Conservation (phyloP, 2,888 invertebrate species). For the Diarsia rubi region DNA sequence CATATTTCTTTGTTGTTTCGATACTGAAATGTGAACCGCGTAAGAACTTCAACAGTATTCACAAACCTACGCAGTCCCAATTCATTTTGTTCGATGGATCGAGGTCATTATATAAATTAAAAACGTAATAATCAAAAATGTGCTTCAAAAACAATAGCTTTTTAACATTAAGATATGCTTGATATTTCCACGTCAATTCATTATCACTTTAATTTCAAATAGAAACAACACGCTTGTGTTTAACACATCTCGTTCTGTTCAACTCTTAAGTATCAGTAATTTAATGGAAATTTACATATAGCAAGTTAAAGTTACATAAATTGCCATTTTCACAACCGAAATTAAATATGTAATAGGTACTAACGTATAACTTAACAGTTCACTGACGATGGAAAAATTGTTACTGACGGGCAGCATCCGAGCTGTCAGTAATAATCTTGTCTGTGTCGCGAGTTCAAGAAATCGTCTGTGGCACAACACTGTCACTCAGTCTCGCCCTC, state of each 20-base stretch:
- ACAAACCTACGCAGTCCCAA: conserved; percentile 54
- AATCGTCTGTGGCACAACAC: conserved; percentile 86
- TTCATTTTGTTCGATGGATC: conserved; percentile 60
- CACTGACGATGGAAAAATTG: conserved; percentile 77
- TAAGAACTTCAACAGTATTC: conserved; percentile 58
- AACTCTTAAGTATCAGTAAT: conserved; percentile 86
- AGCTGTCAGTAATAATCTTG: conserved; percentile 78
- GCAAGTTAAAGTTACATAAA: conserved; percentile 88
- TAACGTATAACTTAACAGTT: conserved; percentile 87
- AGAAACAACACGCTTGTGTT: conserved; percentile 87
- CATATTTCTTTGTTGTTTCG: conserved; percentile 39
- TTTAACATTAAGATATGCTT: conserved; percentile 81
- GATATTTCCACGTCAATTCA: conserved; percentile 74
- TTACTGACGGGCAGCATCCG: conserved; percentile 69
- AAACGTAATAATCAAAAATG: conserved; percentile 53
- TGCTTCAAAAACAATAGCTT: conserved; percentile 57
- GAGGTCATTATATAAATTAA: conserved; percentile 51
- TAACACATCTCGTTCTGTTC: conserved; percentile 86
- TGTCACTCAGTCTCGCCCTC: conserved; percentile 83
- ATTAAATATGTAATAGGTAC: conserved; percentile 89
- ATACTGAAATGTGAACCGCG: conserved; percentile 65
- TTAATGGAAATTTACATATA: conserved; percentile 85
- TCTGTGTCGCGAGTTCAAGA: conserved; percentile 70
- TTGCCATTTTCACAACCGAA: conserved; percentile 91
- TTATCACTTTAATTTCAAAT: conserved; percentile 83